These are phyloP conservation scores for Malacoctenus gilli DNA, from an alignment of 2,797 vertebrate species.

Conservation along the genomic window DNA sequence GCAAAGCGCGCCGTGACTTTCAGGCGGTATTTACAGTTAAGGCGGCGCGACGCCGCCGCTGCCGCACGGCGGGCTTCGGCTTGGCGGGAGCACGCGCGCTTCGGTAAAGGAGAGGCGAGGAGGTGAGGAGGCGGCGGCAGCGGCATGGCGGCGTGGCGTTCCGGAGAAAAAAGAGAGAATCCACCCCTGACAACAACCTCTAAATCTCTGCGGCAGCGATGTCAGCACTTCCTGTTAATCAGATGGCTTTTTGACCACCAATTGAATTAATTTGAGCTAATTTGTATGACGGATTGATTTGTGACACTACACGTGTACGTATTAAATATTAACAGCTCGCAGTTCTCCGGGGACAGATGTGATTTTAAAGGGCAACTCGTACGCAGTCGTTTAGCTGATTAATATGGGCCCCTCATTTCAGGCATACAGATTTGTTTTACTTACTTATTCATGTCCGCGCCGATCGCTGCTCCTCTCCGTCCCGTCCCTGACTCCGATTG, in stretches of 20 bases:
- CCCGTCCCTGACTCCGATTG: constrained; percentile 11
- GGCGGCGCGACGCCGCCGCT: constrained; percentile 10
- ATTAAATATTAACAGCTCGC: constrained; percentile 83
- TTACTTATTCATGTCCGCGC: constrained; percentile 64
- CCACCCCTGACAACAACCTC: constrained; percentile 27
- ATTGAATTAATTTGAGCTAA: constrained; percentile 81
- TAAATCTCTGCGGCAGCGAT: constrained; percentile 48
- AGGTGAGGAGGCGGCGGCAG: too few relatives aligned
- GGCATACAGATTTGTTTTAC: constrained; percentile 68
- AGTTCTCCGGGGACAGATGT: constrained; percentile 73
- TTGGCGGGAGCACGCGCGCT: too few relatives aligned
- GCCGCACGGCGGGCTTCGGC: constrained; percentile 1
- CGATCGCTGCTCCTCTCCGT: constrained; percentile 33
- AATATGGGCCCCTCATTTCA: constrained; percentile 70
- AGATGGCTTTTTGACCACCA: constrained; percentile 72
- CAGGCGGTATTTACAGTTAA: constrained; percentile 23
- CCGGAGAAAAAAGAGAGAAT: constrained; percentile 4
- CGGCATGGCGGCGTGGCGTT: too few relatives aligned
- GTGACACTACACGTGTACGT: constrained; percentile 75
- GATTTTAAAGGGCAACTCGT: constrained; percentile 81
- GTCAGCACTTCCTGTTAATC: constrained; percentile 67
- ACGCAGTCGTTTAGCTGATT: constrained; percentile 78
- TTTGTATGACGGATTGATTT: constrained; percentile 81
- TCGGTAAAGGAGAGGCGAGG: constrained; percentile 13
- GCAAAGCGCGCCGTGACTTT: constrained; percentile 36